These are phyloP conservation scores for Stenodera caucasica DNA, from an alignment of 2,888 invertebrate species.

Conservation along the genomic window DNA sequence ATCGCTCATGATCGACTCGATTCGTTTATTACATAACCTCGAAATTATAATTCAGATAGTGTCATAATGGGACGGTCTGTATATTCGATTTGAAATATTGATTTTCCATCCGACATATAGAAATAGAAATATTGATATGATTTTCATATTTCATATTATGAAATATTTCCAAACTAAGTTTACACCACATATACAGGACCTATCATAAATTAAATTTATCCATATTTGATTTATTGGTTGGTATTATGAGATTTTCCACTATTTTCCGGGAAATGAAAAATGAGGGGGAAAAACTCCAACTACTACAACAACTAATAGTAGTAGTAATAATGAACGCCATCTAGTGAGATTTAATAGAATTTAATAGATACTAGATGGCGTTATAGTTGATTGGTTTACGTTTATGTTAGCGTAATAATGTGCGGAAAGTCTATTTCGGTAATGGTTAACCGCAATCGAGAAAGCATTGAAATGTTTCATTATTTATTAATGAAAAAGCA, in stretches of 20 bases:
- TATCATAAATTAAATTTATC: neutral
- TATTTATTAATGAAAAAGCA: neutral
- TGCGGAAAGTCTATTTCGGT: no score
- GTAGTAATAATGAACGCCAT: neutral
- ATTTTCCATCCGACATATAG: no score
- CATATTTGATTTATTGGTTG: neutral
- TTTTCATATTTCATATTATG: neutral
- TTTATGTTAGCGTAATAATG: no score
- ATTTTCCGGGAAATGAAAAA: neutral
- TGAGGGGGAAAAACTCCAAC: no score
- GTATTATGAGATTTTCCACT: neutral
- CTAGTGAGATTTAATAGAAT: no score
- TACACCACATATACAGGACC: neutral
- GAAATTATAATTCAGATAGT: no score
- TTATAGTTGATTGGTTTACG: no score
- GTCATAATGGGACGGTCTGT: no score
- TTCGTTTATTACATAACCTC: no score
- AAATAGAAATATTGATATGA: neutral
- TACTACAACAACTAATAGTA: neutral
- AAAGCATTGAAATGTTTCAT: constrained; percentile 2
- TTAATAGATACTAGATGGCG: no score
- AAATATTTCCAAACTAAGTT: neutral
- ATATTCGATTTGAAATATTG: no score
- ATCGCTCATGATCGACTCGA: no score
- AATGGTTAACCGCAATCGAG: neutral